Evolutionary conservation across 2,888 invertebrate species (phyloP).

Genomic region (Cotesia congregata): DNA sequence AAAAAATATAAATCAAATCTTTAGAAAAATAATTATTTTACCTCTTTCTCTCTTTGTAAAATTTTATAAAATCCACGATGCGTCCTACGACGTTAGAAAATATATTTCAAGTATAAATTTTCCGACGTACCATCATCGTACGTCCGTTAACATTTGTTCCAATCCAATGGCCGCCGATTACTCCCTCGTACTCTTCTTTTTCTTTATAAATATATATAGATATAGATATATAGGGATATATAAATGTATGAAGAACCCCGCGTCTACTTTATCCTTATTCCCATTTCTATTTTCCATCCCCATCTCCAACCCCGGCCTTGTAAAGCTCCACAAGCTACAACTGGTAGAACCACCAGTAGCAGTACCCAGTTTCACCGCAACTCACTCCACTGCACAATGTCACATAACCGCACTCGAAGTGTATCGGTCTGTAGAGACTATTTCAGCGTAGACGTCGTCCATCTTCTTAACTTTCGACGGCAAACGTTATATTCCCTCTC

Average conservation of each 20-base stretch:
- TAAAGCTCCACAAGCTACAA: conserved; percentile 11
- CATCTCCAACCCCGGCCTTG: conserved; percentile 18
- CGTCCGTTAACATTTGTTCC: conserved; percentile 65
- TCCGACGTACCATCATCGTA: conserved; percentile 43
- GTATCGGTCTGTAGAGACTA: conserved; percentile 52
- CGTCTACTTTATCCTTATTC: conserved; percentile 48
- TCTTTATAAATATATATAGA: not conserved
- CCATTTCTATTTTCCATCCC: conserved; percentile 40
- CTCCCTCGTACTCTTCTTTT: conserved; percentile 48
- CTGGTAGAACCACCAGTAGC: not conserved
- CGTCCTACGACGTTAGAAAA: conserved; percentile 26
- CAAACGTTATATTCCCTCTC: conserved; percentile 24
- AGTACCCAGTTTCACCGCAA: not conserved
- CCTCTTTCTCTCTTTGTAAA: conserved; percentile 15
- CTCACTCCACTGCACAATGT: conserved; percentile 51
- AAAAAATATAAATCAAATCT: not conserved
- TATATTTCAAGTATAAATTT: conserved; percentile 31
- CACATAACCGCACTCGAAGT: conserved; percentile 56
- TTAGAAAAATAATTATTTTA: not conserved
- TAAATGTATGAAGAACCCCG: conserved; percentile 7
- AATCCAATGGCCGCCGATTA: conserved; percentile 65
- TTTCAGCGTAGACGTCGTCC: conserved; percentile 25
- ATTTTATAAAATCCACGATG: not conserved
- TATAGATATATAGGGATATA: conserved; percentile 28
- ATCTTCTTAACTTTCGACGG: conserved; percentile 30